Percentiles rank a stretch among this genome's conserved stretches.
Evolutionary conservation across 2,888 invertebrate genomes (phyloP).

Genomic region (Drosophila colorata): DNA sequence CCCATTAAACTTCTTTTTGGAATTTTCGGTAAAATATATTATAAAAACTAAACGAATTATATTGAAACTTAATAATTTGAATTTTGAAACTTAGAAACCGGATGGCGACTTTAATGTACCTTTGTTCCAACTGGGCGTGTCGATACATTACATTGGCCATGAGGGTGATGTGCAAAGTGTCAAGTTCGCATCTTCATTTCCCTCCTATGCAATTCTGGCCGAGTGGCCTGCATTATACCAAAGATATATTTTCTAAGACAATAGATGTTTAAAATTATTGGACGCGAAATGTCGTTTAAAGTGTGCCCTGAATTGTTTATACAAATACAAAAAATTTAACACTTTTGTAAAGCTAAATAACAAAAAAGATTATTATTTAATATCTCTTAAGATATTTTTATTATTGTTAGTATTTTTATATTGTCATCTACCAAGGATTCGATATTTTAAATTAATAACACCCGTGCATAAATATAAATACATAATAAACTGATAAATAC

Average conservation of each 20-base stretch:
- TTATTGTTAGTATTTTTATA: too few species aligned
- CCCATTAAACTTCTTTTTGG: conserved; percentile 69
- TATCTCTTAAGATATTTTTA: too few species aligned
- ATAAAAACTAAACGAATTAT: too few species aligned
- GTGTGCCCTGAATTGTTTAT: too few species aligned
- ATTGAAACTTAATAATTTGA: not conserved
- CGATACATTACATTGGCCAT: conserved; percentile 85
- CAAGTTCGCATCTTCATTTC: conserved; percentile 82
- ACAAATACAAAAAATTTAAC: too few species aligned
- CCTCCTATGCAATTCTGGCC: conserved; percentile 85
- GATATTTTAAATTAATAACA: too few species aligned
- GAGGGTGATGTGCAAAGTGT: conserved; percentile 84
- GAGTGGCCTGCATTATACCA: conserved; percentile 86
- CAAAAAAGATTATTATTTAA: too few species aligned
- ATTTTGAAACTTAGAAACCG: conserved; percentile 31
- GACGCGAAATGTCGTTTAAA: too few species aligned
- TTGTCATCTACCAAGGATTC: too few species aligned
- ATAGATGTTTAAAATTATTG: not conserved
- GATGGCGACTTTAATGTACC: conserved; percentile 60
- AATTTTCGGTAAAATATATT: conserved; percentile 44
- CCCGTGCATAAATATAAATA: too few species aligned
- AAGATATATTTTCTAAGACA: conserved; percentile 49
- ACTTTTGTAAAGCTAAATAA: too few species aligned
- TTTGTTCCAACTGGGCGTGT: conserved; percentile 85
- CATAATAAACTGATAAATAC: too few species aligned